phyloP scores from a whole-genome alignment of 2,888 invertebrate species.

The Troilus luridus region DNA sequence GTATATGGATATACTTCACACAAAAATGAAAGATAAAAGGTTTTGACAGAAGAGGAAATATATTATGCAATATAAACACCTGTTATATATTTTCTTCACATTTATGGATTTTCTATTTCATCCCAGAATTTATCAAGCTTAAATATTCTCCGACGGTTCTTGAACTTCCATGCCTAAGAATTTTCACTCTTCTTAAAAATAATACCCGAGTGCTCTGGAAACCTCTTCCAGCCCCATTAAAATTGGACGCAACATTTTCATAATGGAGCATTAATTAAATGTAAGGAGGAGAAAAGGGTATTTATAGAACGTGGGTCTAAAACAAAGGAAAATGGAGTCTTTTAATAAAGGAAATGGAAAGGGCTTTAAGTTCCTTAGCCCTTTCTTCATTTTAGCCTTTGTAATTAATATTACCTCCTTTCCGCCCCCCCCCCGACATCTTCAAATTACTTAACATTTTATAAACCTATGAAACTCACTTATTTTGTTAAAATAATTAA shows the following conservation, averaged over 20 bases:
- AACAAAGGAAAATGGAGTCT: conserved; percentile 58
- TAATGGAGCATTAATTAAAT: conserved; percentile 51
- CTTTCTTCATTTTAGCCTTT: conserved; percentile 27
- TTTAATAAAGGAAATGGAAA: conserved; percentile 57
- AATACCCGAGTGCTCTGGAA: neutral
- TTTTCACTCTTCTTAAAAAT: neutral
- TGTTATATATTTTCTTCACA: no score
- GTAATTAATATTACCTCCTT: conserved; percentile 45
- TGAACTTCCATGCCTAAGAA: neutral
- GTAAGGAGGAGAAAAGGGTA: neutral
- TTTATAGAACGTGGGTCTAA: conserved; percentile 51
- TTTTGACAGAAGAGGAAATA: no score
- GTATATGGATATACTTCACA: no score
- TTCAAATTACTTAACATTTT: conserved; percentile 43
- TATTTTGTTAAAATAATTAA: conserved; percentile 45
- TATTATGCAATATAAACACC: no score
- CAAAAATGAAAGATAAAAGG: no score
- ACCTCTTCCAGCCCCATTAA: neutral
- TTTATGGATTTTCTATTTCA: neutral
- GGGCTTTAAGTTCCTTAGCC: conserved; percentile 42
- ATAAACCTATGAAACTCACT: conserved; percentile 17
- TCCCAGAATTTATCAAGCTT: neutral
- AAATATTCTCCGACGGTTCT: neutral
- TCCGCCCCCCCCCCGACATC: neutral
- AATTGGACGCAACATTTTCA: conserved; percentile 28